Percentiles rank a stretch among this genome's conserved stretches.
Evolutionary conservation across 92 coral and sea anemone species (phyloP).

Genomic region (Zoanthus solanderi): DNA sequence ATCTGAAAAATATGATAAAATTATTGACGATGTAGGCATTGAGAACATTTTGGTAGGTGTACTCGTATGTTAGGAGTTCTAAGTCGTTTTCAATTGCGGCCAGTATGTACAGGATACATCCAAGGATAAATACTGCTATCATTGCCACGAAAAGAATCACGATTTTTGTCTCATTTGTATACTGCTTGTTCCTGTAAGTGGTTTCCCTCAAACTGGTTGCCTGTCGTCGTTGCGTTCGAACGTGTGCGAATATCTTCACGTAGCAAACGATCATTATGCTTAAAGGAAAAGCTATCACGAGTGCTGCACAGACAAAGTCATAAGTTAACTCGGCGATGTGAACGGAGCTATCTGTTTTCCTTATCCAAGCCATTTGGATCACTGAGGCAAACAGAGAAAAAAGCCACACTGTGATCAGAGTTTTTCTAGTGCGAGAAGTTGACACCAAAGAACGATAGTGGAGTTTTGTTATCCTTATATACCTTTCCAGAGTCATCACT

Average conservation of each 20-base stretch:
- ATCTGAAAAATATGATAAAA: slow-evolving; percentile 69
- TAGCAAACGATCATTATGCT: slow-evolving; percentile 59
- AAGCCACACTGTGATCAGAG: slow-evolving; percentile 59
- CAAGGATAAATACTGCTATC: slow-evolving; percentile 79
- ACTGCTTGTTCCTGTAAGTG: slow-evolving; percentile 3
- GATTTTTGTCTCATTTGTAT: slow-evolving; percentile 66
- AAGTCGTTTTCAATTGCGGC: slow-evolving; percentile 71
- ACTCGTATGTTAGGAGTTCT: slow-evolving; percentile 47
- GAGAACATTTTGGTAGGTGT: slow-evolving; percentile 43
- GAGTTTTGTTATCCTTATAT: slow-evolving; percentile 72
- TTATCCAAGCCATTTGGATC: slow-evolving; percentile 75
- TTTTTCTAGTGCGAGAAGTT: slow-evolving; percentile 17
- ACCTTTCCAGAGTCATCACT: slow-evolving; percentile 78
- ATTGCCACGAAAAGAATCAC: slow-evolving; percentile 73
- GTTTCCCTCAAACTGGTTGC: slow-evolving; percentile 41
- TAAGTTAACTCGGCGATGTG: slow-evolving; percentile 63
- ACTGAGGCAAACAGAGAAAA: slow-evolving; percentile 71
- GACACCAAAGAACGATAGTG: slow-evolving; percentile 68
- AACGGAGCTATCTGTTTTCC: neutral
- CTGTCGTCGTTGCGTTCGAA: slow-evolving; percentile 51
- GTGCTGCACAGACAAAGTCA: slow-evolving; percentile 61
- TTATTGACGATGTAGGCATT: slow-evolving; percentile 37
- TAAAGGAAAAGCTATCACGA: slow-evolving; percentile 68
- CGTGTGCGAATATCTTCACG: slow-evolving; percentile 62
- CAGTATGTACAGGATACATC: slow-evolving; percentile 71